These are phyloP conservation scores for Scaptomyza polygonia DNA, from an alignment of 2,888 invertebrate species.

Conservation along the genomic window DNA sequence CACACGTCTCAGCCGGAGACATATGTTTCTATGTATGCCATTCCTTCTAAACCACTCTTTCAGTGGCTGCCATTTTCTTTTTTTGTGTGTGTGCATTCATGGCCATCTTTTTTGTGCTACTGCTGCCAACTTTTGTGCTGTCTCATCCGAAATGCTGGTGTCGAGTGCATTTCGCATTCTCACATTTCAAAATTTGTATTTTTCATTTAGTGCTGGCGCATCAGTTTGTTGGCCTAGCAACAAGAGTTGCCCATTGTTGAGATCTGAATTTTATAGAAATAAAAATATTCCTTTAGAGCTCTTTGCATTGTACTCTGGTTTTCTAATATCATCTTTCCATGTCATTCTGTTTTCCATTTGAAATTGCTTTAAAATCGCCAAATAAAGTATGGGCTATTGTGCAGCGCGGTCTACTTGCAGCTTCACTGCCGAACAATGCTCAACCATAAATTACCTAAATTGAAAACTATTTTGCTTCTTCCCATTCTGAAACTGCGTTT, in stretches of 20 bases:
- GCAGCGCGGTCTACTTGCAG: slow-evolving; percentile 33
- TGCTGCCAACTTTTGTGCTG: slow-evolving; percentile 39
- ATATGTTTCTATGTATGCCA: not conserved
- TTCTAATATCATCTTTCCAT: too few species aligned
- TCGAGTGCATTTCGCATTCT: slow-evolving; percentile 37
- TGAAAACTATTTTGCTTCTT: slow-evolving; percentile 64
- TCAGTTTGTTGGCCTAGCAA: slow-evolving; percentile 40
- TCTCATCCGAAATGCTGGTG: slow-evolving; percentile 23
- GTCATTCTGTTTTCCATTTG: slow-evolving; percentile 1
- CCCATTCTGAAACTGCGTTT: slow-evolving; percentile 39
- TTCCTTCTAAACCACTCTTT: not conserved
- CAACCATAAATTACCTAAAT: slow-evolving; percentile 75
- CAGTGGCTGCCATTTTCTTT: slow-evolving; percentile 4
- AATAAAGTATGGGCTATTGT: slow-evolving; percentile 74
- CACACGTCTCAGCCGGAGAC: slow-evolving; percentile 15
- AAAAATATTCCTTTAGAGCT: slow-evolving; percentile 30
- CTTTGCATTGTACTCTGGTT: slow-evolving; percentile 5
- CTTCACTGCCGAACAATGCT: slow-evolving; percentile 59
- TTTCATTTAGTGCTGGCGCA: slow-evolving; percentile 38
- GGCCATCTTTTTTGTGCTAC: slow-evolving; percentile 18
- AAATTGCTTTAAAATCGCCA: slow-evolving; percentile 67
- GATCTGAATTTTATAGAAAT: slow-evolving; percentile 35
- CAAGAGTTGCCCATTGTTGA: slow-evolving; percentile 17
- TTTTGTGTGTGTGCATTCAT: slow-evolving; percentile 6
- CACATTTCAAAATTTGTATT: not conserved